Evolutionary conservation across 2,888 invertebrate species (phyloP), one percentile per base, ranked within the genome.

Genomic region (Tridacna crocea): DNA sequence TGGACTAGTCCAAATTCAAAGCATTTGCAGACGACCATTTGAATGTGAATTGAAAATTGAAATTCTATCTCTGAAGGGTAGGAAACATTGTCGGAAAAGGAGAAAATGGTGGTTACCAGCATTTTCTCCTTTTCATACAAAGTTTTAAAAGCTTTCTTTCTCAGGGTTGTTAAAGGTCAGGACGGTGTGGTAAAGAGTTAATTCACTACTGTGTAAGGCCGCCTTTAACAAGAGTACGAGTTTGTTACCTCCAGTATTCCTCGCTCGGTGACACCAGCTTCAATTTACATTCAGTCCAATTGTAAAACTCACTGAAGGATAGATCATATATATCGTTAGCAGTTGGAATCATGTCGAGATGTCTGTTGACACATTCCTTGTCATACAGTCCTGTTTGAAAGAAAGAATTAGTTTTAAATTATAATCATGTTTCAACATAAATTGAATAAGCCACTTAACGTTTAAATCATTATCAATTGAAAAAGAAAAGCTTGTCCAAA

Each of bases 161-260:
- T 36, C 36, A 36, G 36, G 36, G 8, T 8, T 36, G n/a, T n/a
- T n/a, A n/a, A n/a, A n/a, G n/a, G n/a, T n/a, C n/a, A n/a, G n/a
- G n/a, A n/a, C n/a, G n/a, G n/a, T n/a, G n/a, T n/a, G n/a, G n/a
- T n/a, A n/a, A n/a, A n/a, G n/a, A n/a, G n/a, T n/a, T n/a, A n/a
- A n/a, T n/a, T n/a, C n/a, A n/a, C n/a, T n/a, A n/a, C n/a, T n/a
- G n/a, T n/a, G n/a, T n/a, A n/a, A n/a, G n/a, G n/a, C n/a, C n/a
- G n/a, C n/a, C n/a, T n/a, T n/a, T n/a, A n/a, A n/a, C n/a, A 2
- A 36, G 36, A 36, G 8, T 36, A 36, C 36, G 8, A 36, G 36
- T 8, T 36, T 4, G 85, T 83, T 79, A 89, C 89, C 79, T 83
- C 87, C 88, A 89, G 68, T 85, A 89, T 51, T 89, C 87, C 60